These are phyloP conservation scores for Brachionus asplanchnoidis DNA, from an alignment of 1,140 invertebrate species.

Conservation along the genomic window DNA sequence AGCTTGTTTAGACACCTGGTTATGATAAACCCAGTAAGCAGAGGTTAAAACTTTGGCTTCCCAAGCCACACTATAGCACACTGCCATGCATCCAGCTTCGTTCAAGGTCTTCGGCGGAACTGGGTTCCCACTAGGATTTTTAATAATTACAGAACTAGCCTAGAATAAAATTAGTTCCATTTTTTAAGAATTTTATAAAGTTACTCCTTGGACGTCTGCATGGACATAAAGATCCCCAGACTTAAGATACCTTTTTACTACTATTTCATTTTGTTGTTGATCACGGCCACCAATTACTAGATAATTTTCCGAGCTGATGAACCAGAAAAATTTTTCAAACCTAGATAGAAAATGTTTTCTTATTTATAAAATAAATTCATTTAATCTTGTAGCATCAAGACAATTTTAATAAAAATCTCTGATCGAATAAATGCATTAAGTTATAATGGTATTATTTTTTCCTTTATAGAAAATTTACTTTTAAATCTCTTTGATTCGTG, in stretches of 20 bases:
- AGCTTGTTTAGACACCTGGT: slow-evolving; percentile 96
- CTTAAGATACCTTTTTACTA: slow-evolving; percentile 88
- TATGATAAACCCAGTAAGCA: slow-evolving; percentile 90
- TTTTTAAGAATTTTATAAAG: not conserved
- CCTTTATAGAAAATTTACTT: not conserved
- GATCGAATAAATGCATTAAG: not conserved
- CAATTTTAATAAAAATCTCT: not conserved
- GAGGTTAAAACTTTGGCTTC: slow-evolving; percentile 87
- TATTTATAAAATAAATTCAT: not conserved
- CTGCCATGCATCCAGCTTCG: slow-evolving; percentile 92
- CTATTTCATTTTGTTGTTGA: slow-evolving; percentile 92
- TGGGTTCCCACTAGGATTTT: slow-evolving; percentile 68
- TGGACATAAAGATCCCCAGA: slow-evolving; percentile 59
- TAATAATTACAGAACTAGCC: slow-evolving; percentile 68
- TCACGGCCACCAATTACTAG: slow-evolving; percentile 90
- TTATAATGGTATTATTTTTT: not conserved
- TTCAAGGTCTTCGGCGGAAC: slow-evolving; percentile 88
- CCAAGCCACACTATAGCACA: slow-evolving; percentile 94
- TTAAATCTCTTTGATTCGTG: not conserved
- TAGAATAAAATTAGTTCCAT: not conserved
- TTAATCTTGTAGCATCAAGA: not conserved
- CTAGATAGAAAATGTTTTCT: slow-evolving; percentile 58
- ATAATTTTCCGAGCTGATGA: slow-evolving; percentile 96
- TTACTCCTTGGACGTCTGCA: slow-evolving; percentile 83
- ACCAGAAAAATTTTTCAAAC: slow-evolving; percentile 99